Evolutionary conservation across 2,888 invertebrate species (phyloP), one percentile per base, ranked within the genome.

Genomic region (Scaptomyza caliginosa): DNA sequence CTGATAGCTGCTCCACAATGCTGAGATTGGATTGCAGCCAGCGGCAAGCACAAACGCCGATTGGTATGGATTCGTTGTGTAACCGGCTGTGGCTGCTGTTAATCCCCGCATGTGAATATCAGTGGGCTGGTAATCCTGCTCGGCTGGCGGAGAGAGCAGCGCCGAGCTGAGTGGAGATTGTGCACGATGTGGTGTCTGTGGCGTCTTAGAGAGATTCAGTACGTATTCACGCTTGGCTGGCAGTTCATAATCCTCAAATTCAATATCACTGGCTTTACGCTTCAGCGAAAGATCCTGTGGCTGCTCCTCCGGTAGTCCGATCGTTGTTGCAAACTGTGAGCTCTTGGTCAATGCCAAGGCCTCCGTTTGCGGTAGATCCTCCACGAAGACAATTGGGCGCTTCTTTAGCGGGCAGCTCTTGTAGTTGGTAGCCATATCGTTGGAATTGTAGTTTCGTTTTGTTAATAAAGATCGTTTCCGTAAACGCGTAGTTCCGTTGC

Each of bases 401-500:
- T 97, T 97, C 92, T 97, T 97, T 80, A 97, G 93, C 92, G 97
- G 97, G 90, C 97, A 97, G 92, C 96, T 95, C 90, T 96, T 96
- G 92, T 97, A 97, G 92, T 96, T 96, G 71, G 76, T 55, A 56
- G 82, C 69, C 88, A 88, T 89, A 39, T 50, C 30, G 56, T 60
- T 17, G 3, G 10, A 24, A 21, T 6, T 62, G 21, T 34, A 38
- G 32, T 40, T 4, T 7, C 6, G 16, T 26, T 19, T 4, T 11
- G 8, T 13, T 10, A 2, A 45, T 30, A 10, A 30, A 32, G 19
- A 64, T 64, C 50, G 64, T 36, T 38, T 50, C 38, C 17, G 19
- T 21, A 34, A 40, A 16, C 52, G 56, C 69, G 71, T 71, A 60
- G 50, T 71, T 64, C 74, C 71, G 65, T 34, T 3, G 21, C 21